Percentiles rank a stretch among this genome's conserved stretches.
Conservation (phyloP, 2,888 invertebrate species). For the Tuta absoluta region DNA sequence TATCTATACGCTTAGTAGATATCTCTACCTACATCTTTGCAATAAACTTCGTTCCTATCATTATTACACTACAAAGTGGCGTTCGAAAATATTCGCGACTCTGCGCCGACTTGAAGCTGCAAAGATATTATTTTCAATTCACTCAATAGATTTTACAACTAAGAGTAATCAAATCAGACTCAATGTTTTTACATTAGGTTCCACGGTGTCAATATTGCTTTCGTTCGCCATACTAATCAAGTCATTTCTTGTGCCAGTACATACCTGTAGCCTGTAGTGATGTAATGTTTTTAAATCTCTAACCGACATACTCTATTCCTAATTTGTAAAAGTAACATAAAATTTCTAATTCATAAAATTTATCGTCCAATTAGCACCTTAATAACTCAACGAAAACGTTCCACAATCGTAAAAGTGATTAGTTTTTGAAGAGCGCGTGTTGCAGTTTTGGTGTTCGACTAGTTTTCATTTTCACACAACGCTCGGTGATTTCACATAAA, state of each 20-base stretch:
- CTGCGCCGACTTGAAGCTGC: conserved; percentile 35
- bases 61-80: conserved; percentile 30
- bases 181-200: conserved; percentile 37
- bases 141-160: conserved; percentile 49
- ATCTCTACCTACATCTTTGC: conserved; percentile 28
- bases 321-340: conserved; percentile 15
- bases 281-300: conserved; percentile 2
- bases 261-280: background rate
- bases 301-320: background rate
- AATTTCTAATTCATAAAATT: conserved; percentile 44
- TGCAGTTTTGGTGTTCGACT: conserved; percentile 46
- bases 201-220: conserved; percentile 8
- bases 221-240: background rate
- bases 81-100: conserved; percentile 42
- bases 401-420: conserved; percentile 50
- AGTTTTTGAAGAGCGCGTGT: conserved; percentile 34
- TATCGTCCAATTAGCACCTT: conserved; percentile 50
- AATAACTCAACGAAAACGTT: conserved; percentile 50
- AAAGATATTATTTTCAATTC: conserved; percentile 48
- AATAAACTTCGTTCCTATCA: conserved; percentile 39
- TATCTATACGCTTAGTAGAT: conserved; percentile 42
- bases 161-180: conserved; percentile 48
- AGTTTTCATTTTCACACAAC: conserved; percentile 63
- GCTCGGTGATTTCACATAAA: conserved; percentile 65
- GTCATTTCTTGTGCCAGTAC: background rate